Conservation (phyloP, 2,113 vertebrate genomes). For the Chionomys nivalis region DNA sequence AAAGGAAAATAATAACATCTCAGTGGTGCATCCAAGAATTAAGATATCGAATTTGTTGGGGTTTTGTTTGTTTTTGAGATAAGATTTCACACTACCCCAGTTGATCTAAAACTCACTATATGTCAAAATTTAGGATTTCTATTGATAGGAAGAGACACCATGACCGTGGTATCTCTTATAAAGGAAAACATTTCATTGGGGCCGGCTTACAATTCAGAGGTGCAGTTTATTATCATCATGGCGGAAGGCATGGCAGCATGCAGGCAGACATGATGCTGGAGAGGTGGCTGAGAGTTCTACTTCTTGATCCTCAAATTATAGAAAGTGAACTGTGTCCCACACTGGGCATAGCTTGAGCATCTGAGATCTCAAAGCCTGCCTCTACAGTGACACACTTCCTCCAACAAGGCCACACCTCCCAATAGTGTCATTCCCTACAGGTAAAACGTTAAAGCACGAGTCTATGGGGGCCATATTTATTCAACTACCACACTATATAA, state of each 20-base stretch:
- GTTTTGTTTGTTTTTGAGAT: not conserved
- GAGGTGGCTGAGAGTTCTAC: not conserved
- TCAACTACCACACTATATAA: not conserved
- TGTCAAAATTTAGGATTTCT: not conserved
- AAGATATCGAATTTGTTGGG: not conserved
- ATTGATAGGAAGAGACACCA: not conserved
- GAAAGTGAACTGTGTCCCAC: not conserved
- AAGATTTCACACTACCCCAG: not conserved
- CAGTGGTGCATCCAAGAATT: not conserved
- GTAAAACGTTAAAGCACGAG: not conserved
- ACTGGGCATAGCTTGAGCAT: not conserved
- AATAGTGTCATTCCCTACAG: not conserved
- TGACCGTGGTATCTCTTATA: not conserved
- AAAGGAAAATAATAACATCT: slow-evolving; percentile 1
- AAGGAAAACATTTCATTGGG: not conserved
- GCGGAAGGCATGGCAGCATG: not conserved
- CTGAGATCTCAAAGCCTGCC: not conserved
- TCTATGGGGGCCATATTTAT: not conserved
- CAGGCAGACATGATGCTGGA: not conserved
- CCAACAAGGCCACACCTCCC: not conserved
- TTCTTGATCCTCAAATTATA: not conserved
- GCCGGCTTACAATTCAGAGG: not conserved
- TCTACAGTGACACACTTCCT: not conserved
- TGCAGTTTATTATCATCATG: not conserved
- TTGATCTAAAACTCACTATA: not conserved